These are phyloP conservation scores for Carassius auratus DNA, from an alignment of 2,113 vertebrate genomes.

Conservation along the genomic window DNA sequence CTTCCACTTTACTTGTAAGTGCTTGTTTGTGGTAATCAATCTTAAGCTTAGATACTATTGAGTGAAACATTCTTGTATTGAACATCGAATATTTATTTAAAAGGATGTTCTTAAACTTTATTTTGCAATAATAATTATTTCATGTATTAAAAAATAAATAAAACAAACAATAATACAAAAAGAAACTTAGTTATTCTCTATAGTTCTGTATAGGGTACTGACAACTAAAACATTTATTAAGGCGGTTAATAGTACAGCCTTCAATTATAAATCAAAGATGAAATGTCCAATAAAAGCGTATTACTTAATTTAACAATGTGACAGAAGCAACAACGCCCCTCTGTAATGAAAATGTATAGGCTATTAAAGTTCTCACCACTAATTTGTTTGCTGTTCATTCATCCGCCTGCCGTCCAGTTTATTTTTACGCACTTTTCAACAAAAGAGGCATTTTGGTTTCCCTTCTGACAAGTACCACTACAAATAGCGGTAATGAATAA, in stretches of 20 bases:
- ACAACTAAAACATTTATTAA: constrained; percentile 6
- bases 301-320: constrained; percentile 32
- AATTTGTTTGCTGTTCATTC: constrained; percentile 42
- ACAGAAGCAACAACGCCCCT: constrained; percentile 15
- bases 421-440: constrained; percentile 38
- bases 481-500: constrained; percentile 43
- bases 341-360: constrained; percentile 1
- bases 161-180: background rate
- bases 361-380: constrained; percentile 4
- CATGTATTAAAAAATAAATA: background rate
- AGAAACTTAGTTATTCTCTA: background rate
- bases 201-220: background rate
- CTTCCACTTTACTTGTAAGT: too few species aligned
- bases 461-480: constrained; percentile 55
- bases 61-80: background rate
- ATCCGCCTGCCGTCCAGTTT: constrained; percentile 62
- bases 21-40: background rate
- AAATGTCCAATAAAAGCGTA: constrained; percentile 6
- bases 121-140: background rate
- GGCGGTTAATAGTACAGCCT: background rate
- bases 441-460: constrained; percentile 62
- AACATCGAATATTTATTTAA: background rate
- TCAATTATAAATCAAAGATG: constrained; percentile 32
- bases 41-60: background rate
- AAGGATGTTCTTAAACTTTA: background rate